Evolutionary conservation across 2,113 vertebrate genomes (phyloP), one percentile per base, ranked within the genome.

Genomic region (Stegastes partitus): DNA sequence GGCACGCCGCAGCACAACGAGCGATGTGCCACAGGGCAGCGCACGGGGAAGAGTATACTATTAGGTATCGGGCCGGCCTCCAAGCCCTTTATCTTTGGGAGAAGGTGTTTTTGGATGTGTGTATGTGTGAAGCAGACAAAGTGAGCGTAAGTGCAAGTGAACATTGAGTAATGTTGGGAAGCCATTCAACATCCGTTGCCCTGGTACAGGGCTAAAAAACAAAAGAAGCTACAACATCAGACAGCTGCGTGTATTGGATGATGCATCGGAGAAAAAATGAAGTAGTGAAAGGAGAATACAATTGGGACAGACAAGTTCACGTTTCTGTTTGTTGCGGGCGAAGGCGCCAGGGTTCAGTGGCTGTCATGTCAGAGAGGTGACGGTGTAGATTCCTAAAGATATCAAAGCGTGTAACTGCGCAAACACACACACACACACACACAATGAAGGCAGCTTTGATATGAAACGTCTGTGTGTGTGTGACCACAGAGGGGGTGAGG

Each of bases 131-230:
- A 79, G 72, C 77, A 86, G 85, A 92, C 89, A 88, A 79, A 84
- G 82, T 84, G 86, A 85, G 86, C 74, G 73, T 79, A 83, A 82
- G 85, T 78, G 86, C 81, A 87, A 81, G 86, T 77, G 82, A 87
- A 89, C 66, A 62, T 84, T 92, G 89, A 87, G 83, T 93, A 89
- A 93, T 88, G 82, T 51, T 90, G 91, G 93, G 92, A 92, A 93
- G 84, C 82, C 44, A 85, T 89, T 93, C 92, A 94, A 94, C 76
- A 93, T 79, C 85, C 75, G 87, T 91, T 91, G 85, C 89, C 86
- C 76, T 70, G 85, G 85, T 88, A 81, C 75, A 67, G 31, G 39
- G 61, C 64, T 74, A 51, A 88, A 90, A 90, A 91, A 89, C 74
- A 90, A 72, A 57, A 82, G 49, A 72, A 72, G 87, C 82, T 67